phyloP scores from a whole-genome alignment of 2,888 invertebrate genomes.

The Drosophila mettleri region DNA sequence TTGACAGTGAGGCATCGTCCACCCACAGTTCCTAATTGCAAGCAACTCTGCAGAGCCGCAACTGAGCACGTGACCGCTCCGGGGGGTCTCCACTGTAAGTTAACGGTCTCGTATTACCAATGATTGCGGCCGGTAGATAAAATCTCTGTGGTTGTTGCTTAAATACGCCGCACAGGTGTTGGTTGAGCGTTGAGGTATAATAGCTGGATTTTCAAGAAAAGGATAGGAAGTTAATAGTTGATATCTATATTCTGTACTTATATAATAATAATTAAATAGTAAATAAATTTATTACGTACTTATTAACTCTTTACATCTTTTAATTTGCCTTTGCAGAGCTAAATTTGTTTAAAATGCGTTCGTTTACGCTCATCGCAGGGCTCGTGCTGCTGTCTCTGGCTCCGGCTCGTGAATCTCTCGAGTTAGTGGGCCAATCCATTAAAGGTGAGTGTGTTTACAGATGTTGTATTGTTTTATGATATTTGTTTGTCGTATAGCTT shows the following conservation, averaged over 20 bases:
- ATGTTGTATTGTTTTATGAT: neutral
- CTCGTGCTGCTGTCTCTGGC: conserved; percentile 27
- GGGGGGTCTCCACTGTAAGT: conserved; percentile 28
- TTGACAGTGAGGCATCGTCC: conserved; percentile 28
- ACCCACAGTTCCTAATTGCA: conserved; percentile 43
- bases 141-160: conserved; percentile 63
- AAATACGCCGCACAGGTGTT: conserved; percentile 32
- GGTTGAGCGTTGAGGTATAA: neutral
- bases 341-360: conserved; percentile 48
- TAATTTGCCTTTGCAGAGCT: conserved; percentile 36
- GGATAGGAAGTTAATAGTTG: neutral
- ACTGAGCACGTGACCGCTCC: conserved; percentile 32
- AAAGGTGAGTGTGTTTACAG: conserved; percentile 65
- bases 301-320: neutral
- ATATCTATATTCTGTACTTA: neutral
- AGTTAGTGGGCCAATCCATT: conserved; percentile 72
- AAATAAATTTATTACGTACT: neutral
- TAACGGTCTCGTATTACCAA: conserved; percentile 58
- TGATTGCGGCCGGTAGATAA: conserved; percentile 60
- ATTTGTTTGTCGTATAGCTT: neutral
- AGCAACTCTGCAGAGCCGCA: conserved; percentile 37
- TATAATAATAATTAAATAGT: neutral
- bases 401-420: conserved; percentile 45
- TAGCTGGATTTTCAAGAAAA: neutral
- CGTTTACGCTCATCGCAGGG: conserved; percentile 24